phyloP scores from a whole-genome alignment of 2,113 vertebrate species.

The Zosterops borbonicus region DNA sequence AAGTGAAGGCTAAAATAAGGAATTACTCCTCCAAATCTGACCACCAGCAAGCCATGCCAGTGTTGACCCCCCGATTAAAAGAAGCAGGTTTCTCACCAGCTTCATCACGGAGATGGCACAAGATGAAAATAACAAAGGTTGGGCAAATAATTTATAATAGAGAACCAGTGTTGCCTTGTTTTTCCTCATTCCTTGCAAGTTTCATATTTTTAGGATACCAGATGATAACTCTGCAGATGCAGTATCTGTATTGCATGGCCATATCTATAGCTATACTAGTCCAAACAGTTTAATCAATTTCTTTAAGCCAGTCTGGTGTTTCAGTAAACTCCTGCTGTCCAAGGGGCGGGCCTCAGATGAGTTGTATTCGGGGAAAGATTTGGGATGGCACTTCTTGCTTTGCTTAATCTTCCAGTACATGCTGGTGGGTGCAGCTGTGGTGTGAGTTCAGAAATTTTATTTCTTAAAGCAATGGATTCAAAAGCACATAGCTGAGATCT shows the following conservation, averaged over 20 bases:
- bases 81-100: neutral
- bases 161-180: neutral
- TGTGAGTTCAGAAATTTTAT: neutral
- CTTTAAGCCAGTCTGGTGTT: neutral
- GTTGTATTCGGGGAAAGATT: rapidly evolving
- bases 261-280: rapidly evolving
- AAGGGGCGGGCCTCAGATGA: neutral
- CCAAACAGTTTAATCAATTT: neutral
- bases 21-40: neutral
- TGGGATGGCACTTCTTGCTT: neutral
- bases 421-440: neutral
- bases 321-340: neutral
- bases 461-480: neutral
- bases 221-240: neutral
- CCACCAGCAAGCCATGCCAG: rapidly evolving
- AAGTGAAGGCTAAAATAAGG: neutral
- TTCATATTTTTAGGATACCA: neutral
- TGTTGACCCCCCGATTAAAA: neutral
- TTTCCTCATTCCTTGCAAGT: neutral
- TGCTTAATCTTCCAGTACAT: neutral
- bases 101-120: neutral
- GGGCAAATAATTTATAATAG: neutral
- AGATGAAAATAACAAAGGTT: neutral
- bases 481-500: rapidly evolving
- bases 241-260: neutral